Conservation (phyloP, 2,888 invertebrate genomes). For the Cryptocephalus primarius region DNA sequence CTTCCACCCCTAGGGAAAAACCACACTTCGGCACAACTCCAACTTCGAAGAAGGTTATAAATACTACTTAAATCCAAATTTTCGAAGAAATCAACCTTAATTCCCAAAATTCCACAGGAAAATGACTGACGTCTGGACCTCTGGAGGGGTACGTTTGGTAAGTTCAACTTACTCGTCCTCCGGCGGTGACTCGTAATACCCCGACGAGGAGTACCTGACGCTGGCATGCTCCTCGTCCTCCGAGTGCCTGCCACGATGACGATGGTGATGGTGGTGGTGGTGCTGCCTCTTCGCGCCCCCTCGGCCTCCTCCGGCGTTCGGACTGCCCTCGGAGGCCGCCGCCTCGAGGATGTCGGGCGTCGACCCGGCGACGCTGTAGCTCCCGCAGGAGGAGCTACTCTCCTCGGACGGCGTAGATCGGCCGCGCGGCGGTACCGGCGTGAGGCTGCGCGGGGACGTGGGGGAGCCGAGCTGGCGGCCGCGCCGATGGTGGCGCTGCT, state of each 20-base stretch:
- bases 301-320: slow-evolving; percentile 9
- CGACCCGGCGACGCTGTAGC: slow-evolving; percentile 41
- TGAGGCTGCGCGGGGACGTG: slow-evolving; percentile 13
- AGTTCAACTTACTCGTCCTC: slow-evolving; percentile 48
- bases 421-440: slow-evolving; percentile 33
- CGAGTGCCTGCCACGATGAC: not conserved
- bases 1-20: too few relatives aligned
- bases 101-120: too few relatives aligned
- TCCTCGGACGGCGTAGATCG: slow-evolving; percentile 46
- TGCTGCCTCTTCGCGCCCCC: not conserved
- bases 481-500: slow-evolving; percentile 26
- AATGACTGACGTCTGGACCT: too few relatives aligned
- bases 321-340: slow-evolving; percentile 32
- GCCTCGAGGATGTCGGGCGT: slow-evolving; percentile 34
- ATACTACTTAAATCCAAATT: too few relatives aligned
- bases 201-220: slow-evolving; percentile 60
- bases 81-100: too few relatives aligned
- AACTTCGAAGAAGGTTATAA: too few relatives aligned
- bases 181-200: slow-evolving; percentile 63
- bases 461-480: slow-evolving; percentile 17
- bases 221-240: slow-evolving; percentile 54
- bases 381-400: slow-evolving; percentile 48
- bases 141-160: too few relatives aligned
- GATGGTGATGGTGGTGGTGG: not conserved
- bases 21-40: too few relatives aligned